Percentiles rank a stretch among this genome's conserved stretches.
Conservation (phyloP, 2,888 invertebrate genomes). For the Tenodera sinensis region DNA sequence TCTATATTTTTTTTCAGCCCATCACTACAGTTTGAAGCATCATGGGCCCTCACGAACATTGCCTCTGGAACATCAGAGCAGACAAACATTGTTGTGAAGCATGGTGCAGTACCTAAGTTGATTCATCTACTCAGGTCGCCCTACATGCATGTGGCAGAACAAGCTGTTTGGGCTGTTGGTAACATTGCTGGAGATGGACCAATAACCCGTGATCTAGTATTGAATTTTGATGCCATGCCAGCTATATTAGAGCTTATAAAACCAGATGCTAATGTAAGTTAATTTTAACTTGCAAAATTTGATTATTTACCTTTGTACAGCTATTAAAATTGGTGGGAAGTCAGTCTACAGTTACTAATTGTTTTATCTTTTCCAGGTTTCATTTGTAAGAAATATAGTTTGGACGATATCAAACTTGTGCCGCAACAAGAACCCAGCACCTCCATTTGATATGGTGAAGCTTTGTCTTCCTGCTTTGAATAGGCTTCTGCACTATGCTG, state of each 20-base stretch:
- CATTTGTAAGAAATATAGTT: slow-evolving; percentile 76
- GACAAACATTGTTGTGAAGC: slow-evolving; percentile 80
- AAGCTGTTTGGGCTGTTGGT: slow-evolving; percentile 96
- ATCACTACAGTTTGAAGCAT: slow-evolving; percentile 87
- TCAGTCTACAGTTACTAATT: too few species aligned
- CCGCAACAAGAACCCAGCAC: slow-evolving; percentile 89
- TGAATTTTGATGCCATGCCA: slow-evolving; percentile 66
- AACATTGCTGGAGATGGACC: slow-evolving; percentile 94
- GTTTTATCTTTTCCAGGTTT: slow-evolving; percentile 38
- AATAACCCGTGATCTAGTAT: slow-evolving; percentile 74
- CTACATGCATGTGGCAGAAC: slow-evolving; percentile 73
- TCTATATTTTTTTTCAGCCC: slow-evolving; percentile 49
- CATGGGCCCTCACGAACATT: slow-evolving; percentile 97
- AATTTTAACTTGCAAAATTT: not conserved
- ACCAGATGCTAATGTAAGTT: slow-evolving; percentile 53
- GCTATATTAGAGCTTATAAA: slow-evolving; percentile 66
- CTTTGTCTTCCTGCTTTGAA: slow-evolving; percentile 73
- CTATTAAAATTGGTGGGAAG: too few species aligned
- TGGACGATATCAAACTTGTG: slow-evolving; percentile 95
- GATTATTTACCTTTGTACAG: too few species aligned
- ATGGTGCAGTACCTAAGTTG: slow-evolving; percentile 82
- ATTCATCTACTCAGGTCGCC: slow-evolving; percentile 67
- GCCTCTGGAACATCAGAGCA: slow-evolving; percentile 92
- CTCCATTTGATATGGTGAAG: slow-evolving; percentile 71
- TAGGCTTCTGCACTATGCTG: slow-evolving; percentile 64